Base-by-base conservation (phyloP, 2,113 vertebrate genomes). In the Nerophis ophidion region DNA sequence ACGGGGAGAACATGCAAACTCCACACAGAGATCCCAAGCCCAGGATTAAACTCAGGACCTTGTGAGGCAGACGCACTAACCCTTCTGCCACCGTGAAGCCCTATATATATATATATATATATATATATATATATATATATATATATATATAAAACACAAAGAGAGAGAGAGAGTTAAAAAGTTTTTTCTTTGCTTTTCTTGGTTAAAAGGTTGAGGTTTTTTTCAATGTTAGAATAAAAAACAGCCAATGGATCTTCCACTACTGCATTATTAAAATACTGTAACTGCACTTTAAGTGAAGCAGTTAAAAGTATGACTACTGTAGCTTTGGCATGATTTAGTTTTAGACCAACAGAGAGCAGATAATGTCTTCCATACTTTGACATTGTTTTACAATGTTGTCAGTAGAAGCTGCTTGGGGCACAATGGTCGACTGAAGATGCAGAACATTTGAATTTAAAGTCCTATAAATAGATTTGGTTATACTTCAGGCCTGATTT, bases 381-480 rank as follows among this genome's bases (percentile, higher is more conserved):
- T n/a, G n/a, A n/a, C n/a, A n/a, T n/a, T n/a, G n/a, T n/a, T n/a
- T n/a, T n/a, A n/a, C n/a, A n/a, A n/a, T n/a, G n/a, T 79, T 26
- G 26, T 26, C 26, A 26, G 84, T 63, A 44, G 63, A 57, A 51
- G 61, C 53, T 16, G 74, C 70, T 80, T 78, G 50, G 26, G 58
- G 38, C 63, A 62, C 70, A 70, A 68, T 58, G 66, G 71, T 57
- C 10, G 56, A 19, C 47, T 15, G 52, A 52, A 6, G 16, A 57
- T 16, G 54, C 66, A 8, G 19, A 45, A 48, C 73, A 65, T 65
- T 73, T 71, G 58, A 57, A 65, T 57, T 64, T 64, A 65, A 76
- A 72, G 60, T 63, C 57, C 8, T 66, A 79, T 71, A 68, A 81
- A 84, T 74, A 68, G 61, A 80, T 82, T 75, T 75, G 81, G 84